phyloP scores from a whole-genome alignment of 2,113 vertebrate genomes.

The Grammomys dolichurus region DNA sequence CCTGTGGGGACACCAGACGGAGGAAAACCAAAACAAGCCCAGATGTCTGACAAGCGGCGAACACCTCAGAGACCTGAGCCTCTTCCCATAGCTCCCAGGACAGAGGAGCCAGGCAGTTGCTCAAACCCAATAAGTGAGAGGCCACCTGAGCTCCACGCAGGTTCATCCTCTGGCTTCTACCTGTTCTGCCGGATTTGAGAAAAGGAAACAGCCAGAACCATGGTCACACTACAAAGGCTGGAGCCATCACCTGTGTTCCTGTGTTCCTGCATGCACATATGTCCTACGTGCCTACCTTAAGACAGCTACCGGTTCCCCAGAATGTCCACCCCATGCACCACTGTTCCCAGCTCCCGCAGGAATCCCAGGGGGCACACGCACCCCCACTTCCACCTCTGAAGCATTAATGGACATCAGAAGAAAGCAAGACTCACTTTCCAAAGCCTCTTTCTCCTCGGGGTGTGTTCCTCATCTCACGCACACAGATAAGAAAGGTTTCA shows the following conservation, averaged over 20 bases:
- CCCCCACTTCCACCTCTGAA: not conserved
- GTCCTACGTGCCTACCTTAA: not conserved
- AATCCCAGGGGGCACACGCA: not conserved
- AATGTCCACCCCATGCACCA: accelerated
- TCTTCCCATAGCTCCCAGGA: not conserved
- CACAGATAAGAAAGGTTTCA: not conserved
- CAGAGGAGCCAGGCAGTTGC: not conserved
- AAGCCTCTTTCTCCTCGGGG: not conserved
- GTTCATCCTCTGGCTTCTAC: not conserved
- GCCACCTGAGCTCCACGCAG: accelerated
- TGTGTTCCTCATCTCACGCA: not conserved
- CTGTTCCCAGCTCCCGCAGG: accelerated
- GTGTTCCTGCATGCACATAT: not conserved
- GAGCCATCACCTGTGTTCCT: not conserved
- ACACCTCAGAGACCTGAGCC: not conserved
- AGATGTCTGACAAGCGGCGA: constrained; percentile 4
- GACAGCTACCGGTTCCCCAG: not conserved
- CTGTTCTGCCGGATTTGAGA: accelerated
- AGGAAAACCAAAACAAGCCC: constrained; percentile 35
- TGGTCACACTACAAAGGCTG: not conserved
- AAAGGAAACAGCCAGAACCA: too few relatives aligned
- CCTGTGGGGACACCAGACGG: not conserved
- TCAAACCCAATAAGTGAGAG: not conserved
- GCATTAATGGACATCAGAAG: not conserved
- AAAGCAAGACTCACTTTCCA: accelerated